Evolutionary conservation across 2,888 invertebrate species (phyloP).

Genomic region (Eubasilissa splendida): DNA sequence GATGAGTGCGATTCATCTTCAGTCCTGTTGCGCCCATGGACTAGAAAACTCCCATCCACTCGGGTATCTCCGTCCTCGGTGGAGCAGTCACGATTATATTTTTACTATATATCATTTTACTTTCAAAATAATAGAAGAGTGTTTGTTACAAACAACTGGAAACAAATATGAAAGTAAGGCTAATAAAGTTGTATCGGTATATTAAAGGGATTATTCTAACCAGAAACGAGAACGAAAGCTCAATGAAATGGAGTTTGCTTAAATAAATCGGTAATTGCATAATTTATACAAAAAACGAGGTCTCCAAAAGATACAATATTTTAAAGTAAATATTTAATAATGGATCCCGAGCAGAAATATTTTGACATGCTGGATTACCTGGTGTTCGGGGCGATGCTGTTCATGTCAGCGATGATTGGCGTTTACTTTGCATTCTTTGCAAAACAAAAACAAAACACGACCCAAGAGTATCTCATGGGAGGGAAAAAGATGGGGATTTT

Average conservation of each 20-base stretch:
- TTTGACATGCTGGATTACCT: constrained; percentile 78
- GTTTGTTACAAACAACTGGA: no score
- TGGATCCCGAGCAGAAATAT: constrained; percentile 60
- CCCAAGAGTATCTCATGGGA: constrained; percentile 81
- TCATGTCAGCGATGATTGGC: constrained; percentile 78
- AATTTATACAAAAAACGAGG: background rate
- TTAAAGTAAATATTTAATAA: background rate
- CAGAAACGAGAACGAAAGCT: constrained; percentile 15
- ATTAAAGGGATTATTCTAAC: constrained; percentile 40
- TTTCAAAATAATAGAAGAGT: no score
- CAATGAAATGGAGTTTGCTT: constrained; percentile 42
- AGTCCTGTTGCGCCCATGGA: constrained; percentile 14
- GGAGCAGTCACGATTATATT: no score
- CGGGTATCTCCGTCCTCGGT: no score
- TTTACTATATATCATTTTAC: no score
- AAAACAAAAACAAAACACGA: constrained; percentile 78
- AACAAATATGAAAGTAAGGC: constrained; percentile 51
- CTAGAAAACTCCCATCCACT: constrained; percentile 9
- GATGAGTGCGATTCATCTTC: background rate
- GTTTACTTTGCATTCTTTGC: constrained; percentile 82
- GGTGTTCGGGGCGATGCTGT: constrained; percentile 78
- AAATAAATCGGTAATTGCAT: constrained; percentile 25
- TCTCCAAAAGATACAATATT: background rate
- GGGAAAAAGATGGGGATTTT: constrained; percentile 85
- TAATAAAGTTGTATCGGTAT: constrained; percentile 38